These are phyloP conservation scores for Mobula birostris DNA, from an alignment of 2,113 vertebrate species.

Conservation along the genomic window DNA sequence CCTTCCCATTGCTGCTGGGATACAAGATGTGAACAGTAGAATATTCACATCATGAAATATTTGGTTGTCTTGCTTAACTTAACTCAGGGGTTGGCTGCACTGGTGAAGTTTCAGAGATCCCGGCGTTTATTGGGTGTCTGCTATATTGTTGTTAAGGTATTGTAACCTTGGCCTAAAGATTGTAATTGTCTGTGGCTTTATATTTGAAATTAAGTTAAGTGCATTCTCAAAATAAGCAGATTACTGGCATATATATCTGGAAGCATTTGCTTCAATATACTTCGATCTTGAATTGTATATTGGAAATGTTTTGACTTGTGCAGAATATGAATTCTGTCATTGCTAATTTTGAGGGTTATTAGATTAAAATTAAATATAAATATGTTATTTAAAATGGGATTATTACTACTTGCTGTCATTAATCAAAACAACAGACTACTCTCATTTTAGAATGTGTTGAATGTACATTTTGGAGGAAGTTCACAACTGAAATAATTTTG, in stretches of 20 bases:
- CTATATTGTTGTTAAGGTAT: conserved; percentile 97
- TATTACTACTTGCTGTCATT: neutral
- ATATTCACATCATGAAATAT: neutral
- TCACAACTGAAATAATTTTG: neutral
- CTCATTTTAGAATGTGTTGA: neutral
- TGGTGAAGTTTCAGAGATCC: conserved; percentile 85
- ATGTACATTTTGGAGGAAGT: neutral
- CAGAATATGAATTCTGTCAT: neutral
- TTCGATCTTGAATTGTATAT: neutral
- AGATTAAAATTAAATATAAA: neutral
- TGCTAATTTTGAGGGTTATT: neutral
- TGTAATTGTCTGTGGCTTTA: conserved; percentile 10
- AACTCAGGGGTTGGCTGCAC: conserved; percentile 74
- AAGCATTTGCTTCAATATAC: neutral
- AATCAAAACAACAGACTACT: neutral
- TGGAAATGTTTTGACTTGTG: neutral
- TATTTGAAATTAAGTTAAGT: conserved; percentile 24
- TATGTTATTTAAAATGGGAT: neutral
- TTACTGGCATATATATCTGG: neutral
- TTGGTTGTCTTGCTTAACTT: conserved; percentile 43
- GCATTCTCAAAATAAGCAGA: neutral
- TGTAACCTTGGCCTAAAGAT: conserved; percentile 21
- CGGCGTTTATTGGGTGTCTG: conserved; percentile 84
- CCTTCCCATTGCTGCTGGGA: neutral
- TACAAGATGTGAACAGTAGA: neutral